A percentile compares a stretch with the other conserved stretches of the same genome.
Evolutionary conservation across 2,888 invertebrate species (phyloP).

Genomic region (Parnassius mnemosyne): DNA sequence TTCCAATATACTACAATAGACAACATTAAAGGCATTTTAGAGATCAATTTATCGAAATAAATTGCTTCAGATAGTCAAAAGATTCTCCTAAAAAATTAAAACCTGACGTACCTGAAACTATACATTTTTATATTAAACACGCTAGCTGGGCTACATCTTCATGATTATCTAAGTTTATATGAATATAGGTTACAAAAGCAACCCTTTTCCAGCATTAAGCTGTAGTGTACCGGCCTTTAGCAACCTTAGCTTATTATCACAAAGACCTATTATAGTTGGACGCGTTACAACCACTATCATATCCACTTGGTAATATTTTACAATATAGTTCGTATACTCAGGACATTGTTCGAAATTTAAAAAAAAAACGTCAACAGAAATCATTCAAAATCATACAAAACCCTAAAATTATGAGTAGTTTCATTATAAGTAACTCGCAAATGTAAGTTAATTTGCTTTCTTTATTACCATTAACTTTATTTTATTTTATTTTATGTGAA

Average conservation of each 20-base stretch:
- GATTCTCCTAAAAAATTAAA: background rate
- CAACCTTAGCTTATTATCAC: constrained; percentile 24
- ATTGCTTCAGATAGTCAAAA: constrained; percentile 4
- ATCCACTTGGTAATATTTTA: background rate
- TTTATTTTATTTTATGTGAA: too few relatives aligned
- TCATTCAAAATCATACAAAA: background rate
- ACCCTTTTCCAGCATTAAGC: background rate
- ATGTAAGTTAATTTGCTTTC: too few relatives aligned
- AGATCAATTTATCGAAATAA: constrained; percentile 50
- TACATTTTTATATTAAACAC: background rate
- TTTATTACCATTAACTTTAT: too few relatives aligned
- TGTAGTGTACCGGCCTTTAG: constrained; percentile 7
- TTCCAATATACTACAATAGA: constrained; percentile 46
- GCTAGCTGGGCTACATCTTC: background rate
- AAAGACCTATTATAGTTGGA: constrained; percentile 22
- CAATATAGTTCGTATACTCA: constrained; percentile 2
- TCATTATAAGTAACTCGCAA: too few relatives aligned
- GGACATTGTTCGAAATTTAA: background rate
- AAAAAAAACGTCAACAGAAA: background rate
- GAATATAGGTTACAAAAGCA: background rate
- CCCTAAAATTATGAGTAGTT: too few relatives aligned
- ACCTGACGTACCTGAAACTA: background rate
- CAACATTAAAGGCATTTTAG: constrained; percentile 62
- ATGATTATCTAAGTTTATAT: constrained; percentile 9
- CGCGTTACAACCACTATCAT: constrained; percentile 6